Base-by-base conservation (phyloP, 2,888 invertebrate genomes). In the Caenorhabditis zanzibari region DNA sequence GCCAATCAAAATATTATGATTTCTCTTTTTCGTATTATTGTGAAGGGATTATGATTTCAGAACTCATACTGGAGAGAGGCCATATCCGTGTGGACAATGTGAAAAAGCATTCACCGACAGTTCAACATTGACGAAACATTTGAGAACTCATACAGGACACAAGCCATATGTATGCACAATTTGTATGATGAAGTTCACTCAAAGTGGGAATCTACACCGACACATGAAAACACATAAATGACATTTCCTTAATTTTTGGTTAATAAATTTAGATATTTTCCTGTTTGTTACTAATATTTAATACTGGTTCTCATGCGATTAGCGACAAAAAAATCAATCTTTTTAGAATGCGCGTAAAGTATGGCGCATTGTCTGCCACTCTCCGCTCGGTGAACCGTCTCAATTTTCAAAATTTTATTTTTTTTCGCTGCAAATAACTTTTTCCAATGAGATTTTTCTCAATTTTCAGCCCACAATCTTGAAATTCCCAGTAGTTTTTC, bases 51-150 rank as follows among this genome's bases (percentile, higher is more conserved):
- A 54, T 10, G 38, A 38, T 87, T 87, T 56, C 74, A 91, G 91
- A 92, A 99, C 98, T n/a, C 98, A 99, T 94, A 97, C 97, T n/a
- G 98, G 92, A 2, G 98, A 98, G 93, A 94, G 97, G 79, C 98
- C 98, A 0, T 98, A 98, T 93, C 95, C 95, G 88, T 99, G 98
- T 94, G 95, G 96, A 88, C 95, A 97, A 91, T 99, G 99, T 94
- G 97, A 97, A 93, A 99, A 99, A 93, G 97, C 98, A 3, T 99
- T 99, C 93, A 98, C 98, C 5, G 98, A 99, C 93, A 97, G 97
- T 92, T 98, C 98, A 47, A 99, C 98, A 1, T 94, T 99, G 75
- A 99, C 98, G 71, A 98, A 99, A 93, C 98, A 98, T 93, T 94
- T 98, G 85, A 94, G 97, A 90, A 97, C 98, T 92, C 94, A 96